Conservation (phyloP, 2,888 invertebrate genomes). For the Drosophila merina region DNA sequence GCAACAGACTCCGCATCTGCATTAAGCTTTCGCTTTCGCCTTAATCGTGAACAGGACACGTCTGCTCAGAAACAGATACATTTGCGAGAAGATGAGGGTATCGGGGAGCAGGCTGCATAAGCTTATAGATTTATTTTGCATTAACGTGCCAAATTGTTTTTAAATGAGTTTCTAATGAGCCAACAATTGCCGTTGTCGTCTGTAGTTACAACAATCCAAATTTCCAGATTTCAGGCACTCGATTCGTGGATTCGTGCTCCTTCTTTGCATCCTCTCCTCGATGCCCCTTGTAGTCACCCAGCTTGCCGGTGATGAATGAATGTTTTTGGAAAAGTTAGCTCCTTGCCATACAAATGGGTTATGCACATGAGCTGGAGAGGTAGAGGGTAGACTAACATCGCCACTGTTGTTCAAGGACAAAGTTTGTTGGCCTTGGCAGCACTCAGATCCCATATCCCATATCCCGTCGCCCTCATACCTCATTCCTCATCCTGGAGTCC, state of each 20-base stretch:
- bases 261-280: too few relatives aligned
- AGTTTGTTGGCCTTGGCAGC: conserved; percentile 70
- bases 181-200: conserved; percentile 67
- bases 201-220: conserved; percentile 42
- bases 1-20: conserved; percentile 68
- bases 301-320: conserved; percentile 60
- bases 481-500: neutral
- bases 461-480: neutral
- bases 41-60: conserved; percentile 48
- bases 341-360: conserved; percentile 51
- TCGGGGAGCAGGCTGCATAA: conserved; percentile 51
- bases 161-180: conserved; percentile 79
- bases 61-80: conserved; percentile 21
- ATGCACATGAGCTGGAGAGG: conserved; percentile 42
- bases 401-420: conserved; percentile 63
- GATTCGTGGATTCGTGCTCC: conserved; percentile 10
- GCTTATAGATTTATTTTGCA: conserved; percentile 79
- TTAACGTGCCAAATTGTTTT: conserved; percentile 79
- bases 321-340: conserved; percentile 54
- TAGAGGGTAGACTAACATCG: conserved; percentile 23
- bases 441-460: conserved; percentile 1
- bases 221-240: conserved; percentile 39
- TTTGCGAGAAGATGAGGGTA: conserved; percentile 6
- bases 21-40: conserved; percentile 63
- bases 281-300: conserved; percentile 6